Evolutionary conservation across 2,888 invertebrate species (phyloP).

Genomic region (Ernsta delagoae): DNA sequence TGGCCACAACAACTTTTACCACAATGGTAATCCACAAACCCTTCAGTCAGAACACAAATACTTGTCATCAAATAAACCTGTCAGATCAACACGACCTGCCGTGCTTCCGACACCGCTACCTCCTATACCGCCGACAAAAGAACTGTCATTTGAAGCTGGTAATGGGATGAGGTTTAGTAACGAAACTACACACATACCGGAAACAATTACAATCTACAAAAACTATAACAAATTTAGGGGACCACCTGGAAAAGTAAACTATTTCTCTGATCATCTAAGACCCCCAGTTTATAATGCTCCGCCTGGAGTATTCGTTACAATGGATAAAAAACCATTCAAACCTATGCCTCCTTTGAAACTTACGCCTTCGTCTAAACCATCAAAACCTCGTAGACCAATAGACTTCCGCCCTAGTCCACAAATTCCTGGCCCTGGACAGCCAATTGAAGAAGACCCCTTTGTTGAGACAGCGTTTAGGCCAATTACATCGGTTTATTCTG

Average conservation of each 20-base stretch:
- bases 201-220: slow-evolving; percentile 54
- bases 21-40: slow-evolving; percentile 44
- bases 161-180: slow-evolving; percentile 52
- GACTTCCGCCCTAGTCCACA: slow-evolving; percentile 77
- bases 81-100: slow-evolving; percentile 66
- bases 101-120: slow-evolving; percentile 64
- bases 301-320: slow-evolving; percentile 75
- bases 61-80: slow-evolving; percentile 52
- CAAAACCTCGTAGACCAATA: slow-evolving; percentile 55
- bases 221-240: slow-evolving; percentile 53
- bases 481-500: slow-evolving; percentile 59
- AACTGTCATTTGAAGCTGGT: slow-evolving; percentile 53
- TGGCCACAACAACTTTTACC: not conserved
- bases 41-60: slow-evolving; percentile 56
- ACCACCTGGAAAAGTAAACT: slow-evolving; percentile 59
- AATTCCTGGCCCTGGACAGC: slow-evolving; percentile 62
- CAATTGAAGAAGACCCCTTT: slow-evolving; percentile 61
- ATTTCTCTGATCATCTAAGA: slow-evolving; percentile 67
- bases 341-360: slow-evolving; percentile 77
- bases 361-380: slow-evolving; percentile 54
- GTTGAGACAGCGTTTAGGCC: slow-evolving; percentile 70
- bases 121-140: slow-evolving; percentile 47
- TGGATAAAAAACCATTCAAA: slow-evolving; percentile 80
- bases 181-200: slow-evolving; percentile 56
- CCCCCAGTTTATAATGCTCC: slow-evolving; percentile 78